These are phyloP conservation scores for Catharus minimus DNA, from an alignment of 2,113 vertebrate species.

Conservation along the genomic window DNA sequence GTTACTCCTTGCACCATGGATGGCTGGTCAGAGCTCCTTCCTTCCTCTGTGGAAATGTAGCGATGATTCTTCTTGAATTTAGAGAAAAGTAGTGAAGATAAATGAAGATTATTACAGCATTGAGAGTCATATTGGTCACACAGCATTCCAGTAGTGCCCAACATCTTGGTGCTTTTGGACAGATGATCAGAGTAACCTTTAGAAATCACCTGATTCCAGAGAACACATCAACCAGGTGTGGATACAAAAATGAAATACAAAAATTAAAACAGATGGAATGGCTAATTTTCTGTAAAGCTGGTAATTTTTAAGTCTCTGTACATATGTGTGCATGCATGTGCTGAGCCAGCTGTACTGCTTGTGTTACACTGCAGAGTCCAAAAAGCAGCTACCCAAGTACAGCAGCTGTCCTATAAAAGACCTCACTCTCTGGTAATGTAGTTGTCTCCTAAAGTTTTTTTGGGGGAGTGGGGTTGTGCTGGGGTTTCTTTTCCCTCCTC, in stretches of 20 bases:
- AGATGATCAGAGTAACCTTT: not conserved
- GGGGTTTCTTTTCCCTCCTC: too few species aligned
- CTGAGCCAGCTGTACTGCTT: not conserved
- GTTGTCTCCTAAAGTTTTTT: not conserved
- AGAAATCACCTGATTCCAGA: not conserved
- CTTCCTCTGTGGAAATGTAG: not conserved
- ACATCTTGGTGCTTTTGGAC: not conserved
- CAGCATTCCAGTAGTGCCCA: not conserved
- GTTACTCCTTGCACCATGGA: accelerated
- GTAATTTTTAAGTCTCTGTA: not conserved
- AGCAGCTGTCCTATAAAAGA: not conserved
- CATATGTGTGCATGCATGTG: accelerated
- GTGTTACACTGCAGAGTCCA: not conserved
- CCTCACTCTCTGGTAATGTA: too few species aligned
- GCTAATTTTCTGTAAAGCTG: not conserved
- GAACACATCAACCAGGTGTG: not conserved
- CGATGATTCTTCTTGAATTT: accelerated
- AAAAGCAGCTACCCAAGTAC: not conserved
- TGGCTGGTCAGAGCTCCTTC: not conserved
- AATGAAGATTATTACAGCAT: not conserved
- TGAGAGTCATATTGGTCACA: not conserved
- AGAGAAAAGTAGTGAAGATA: not conserved
- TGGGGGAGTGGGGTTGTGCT: accelerated
- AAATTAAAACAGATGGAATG: not conserved
- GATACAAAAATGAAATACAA: not conserved